phyloP scores from a whole-genome alignment of 2,888 invertebrate genomes.

The Frankliniella intonsa region DNA sequence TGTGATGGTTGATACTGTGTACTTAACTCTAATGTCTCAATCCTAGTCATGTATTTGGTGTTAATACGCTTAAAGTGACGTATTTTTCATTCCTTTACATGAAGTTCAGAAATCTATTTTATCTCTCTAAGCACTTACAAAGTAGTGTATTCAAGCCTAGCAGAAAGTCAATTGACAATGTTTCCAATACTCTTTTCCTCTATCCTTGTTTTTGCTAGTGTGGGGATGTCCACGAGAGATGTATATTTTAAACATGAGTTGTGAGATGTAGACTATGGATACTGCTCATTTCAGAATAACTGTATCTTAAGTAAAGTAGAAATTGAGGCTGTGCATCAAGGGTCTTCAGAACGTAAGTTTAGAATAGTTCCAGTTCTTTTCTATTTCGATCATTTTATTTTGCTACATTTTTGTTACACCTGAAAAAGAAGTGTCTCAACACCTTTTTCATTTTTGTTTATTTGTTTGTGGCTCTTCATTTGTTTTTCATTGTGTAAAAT shows the following conservation, averaged over 20 bases:
- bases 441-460: too few relatives aligned
- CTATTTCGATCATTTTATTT: not conserved
- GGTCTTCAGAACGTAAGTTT: constrained; percentile 17
- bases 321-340: constrained; percentile 19
- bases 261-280: constrained; percentile 20
- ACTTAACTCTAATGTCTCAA: not conserved
- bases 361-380: not conserved
- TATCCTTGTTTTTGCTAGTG: too few relatives aligned
- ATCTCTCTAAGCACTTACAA: too few relatives aligned
- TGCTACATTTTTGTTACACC: not conserved
- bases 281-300: constrained; percentile 3
- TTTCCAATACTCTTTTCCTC: too few relatives aligned
- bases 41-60: constrained; percentile 7
- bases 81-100: constrained; percentile 20
- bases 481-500: not conserved
- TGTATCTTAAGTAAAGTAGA: not conserved
- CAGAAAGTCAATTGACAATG: too few relatives aligned
- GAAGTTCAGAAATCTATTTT: not conserved
- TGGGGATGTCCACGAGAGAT: too few relatives aligned
- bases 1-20: constrained; percentile 25
- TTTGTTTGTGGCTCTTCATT: not conserved
- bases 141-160: too few relatives aligned
- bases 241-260: not conserved
- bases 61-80: not conserved
- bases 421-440: not conserved